Base-by-base conservation (phyloP, 2,113 vertebrate species). In the Phrynosoma blainvillii region DNA sequence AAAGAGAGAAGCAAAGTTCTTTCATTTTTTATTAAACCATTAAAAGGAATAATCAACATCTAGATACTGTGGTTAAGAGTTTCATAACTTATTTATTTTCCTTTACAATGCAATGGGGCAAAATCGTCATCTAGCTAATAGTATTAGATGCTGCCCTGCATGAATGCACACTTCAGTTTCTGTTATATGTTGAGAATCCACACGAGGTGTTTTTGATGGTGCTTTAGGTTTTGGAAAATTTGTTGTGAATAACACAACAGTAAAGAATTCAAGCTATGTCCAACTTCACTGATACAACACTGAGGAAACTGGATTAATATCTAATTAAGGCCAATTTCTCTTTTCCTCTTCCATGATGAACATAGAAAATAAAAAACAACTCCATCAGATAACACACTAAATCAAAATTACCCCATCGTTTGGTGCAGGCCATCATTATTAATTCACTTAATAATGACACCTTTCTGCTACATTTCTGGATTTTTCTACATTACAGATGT, bases 101-200 rank as follows among this genome's bases (percentile, higher is more conserved):
- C 88, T 91, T 90, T 0, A 0, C 78, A 90, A 89, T 82, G 3
- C 54, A 87, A 62, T 42, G 32, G 87, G 90, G 86, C 20, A 74
- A 92, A 93, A 89, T 27, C 23, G 47, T 52, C 32, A 27, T 25
- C 14, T 85, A 89, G 84, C 84, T 52, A 93, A 86, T 1, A 79
- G 77, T 71, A 89, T 74, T 70, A 84, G 18, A 78, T 42, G 54
- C 16, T 59, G 66, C 18, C 30, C 14, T 73, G 76, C 54, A 56
- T 80, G n/a, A 59, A 80, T 40, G 66, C 65, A 36, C 9, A 54
- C n/a, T 27, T n/a, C 65, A 80, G 40, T 27, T 79, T 36, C 16
- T 30, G 52, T 32, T 59, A 20, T 4, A 30, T 30, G 59, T 18
- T 62, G 13, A 47, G 47, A 47, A 5, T 25, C 18, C 62, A 32